Conservation (phyloP, 2,113 vertebrate genomes). For the Gymnobelideus leadbeateri region DNA sequence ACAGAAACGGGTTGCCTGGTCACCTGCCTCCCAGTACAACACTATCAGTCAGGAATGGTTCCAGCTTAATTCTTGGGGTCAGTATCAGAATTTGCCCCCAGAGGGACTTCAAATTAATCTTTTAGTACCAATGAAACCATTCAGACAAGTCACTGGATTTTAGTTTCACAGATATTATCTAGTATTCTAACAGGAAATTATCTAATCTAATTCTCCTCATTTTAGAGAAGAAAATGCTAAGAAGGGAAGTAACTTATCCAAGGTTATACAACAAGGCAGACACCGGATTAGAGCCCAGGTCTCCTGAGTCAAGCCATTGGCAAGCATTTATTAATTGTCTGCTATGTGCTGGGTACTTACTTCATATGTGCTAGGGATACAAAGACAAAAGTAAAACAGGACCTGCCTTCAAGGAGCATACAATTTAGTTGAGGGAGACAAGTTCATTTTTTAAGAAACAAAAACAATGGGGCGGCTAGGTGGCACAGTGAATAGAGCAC, state of each 20-base stretch:
- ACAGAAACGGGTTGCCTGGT: not conserved
- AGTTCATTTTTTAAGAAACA: no score
- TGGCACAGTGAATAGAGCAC: no score
- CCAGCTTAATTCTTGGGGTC: not conserved
- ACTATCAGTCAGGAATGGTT: not conserved
- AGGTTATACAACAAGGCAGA: constrained; percentile 19
- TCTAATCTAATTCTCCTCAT: constrained; percentile 10
- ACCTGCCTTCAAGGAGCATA: no score
- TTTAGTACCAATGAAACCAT: constrained; percentile 30
- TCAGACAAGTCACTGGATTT: not conserved
- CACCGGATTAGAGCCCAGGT: not conserved
- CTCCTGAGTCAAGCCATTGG: not conserved
- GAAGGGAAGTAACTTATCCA: constrained; percentile 1
- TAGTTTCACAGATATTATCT: not conserved
- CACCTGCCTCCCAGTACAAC: not conserved
- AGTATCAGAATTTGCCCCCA: not conserved
- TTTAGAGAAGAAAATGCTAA: constrained; percentile 40
- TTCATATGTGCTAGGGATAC: no score
- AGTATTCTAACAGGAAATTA: not conserved
- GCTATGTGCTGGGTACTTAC: not conserved
- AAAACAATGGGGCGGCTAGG: no score
- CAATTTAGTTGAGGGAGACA: no score
- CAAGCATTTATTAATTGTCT: not conserved
- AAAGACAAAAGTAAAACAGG: no score
- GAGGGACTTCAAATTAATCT: not conserved